Evolutionary conservation across 2,797 vertebrate genomes (phyloP).

Genomic region (Lithobates sylvaticus): DNA sequence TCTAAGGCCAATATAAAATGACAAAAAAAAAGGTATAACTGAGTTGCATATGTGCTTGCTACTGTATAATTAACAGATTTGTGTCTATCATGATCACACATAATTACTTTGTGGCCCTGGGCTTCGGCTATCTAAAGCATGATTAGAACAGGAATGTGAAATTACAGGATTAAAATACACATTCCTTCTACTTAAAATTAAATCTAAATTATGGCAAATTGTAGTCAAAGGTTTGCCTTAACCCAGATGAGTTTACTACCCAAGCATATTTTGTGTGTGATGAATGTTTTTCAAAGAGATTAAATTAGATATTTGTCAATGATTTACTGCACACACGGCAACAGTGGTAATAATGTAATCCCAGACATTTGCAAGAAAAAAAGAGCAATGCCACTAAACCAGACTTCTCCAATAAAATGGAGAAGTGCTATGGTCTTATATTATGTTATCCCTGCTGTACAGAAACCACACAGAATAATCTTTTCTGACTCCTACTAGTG

Average conservation of each 20-base stretch:
- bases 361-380: neutral
- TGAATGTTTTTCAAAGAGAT: neutral
- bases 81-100: slow-evolving; percentile 32
- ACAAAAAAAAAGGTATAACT: neutral
- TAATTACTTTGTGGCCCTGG: slow-evolving; percentile 26
- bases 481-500: too few relatives aligned
- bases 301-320: neutral
- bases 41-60: neutral
- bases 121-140: neutral
- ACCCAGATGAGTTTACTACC: neutral
- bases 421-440: too few relatives aligned
- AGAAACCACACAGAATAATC: too few relatives aligned
- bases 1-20: neutral
- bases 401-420: neutral
- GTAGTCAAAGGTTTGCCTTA: neutral
- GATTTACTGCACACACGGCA: neutral
- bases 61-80: slow-evolving; percentile 34
- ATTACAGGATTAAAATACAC: slow-evolving; percentile 41
- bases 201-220: slow-evolving; percentile 18
- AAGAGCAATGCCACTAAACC: neutral
- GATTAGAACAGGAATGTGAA: slow-evolving; percentile 21
- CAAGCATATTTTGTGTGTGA: neutral
- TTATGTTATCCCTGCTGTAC: too few relatives aligned
- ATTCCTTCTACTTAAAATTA: slow-evolving; percentile 17
- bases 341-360: neutral